These are phyloP conservation scores for Edolisoma coerulescens DNA, from an alignment of 2,113 vertebrate species.

Conservation along the genomic window DNA sequence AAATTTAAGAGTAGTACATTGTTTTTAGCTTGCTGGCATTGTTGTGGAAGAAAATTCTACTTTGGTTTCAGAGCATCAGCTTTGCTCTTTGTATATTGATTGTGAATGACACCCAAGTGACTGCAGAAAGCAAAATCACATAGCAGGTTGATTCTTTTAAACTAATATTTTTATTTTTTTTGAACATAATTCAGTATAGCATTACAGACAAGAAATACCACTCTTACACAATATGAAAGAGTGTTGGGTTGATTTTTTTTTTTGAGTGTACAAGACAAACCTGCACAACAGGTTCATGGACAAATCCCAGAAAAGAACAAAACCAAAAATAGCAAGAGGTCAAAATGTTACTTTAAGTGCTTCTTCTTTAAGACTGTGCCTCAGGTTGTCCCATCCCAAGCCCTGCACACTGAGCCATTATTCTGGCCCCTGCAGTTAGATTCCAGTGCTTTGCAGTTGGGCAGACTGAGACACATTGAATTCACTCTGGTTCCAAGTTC, in stretches of 20 bases:
- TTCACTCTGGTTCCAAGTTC: neutral
- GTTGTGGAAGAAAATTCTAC: neutral
- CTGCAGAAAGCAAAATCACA: neutral
- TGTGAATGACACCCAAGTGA: neutral
- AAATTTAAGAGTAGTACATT: neutral
- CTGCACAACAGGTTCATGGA: neutral
- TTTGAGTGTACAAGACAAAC: neutral
- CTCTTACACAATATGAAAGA: neutral
- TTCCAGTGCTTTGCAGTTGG: conserved; percentile 11
- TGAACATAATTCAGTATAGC: neutral
- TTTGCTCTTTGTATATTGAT: neutral
- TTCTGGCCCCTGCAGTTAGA: neutral
- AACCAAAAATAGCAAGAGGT: neutral
- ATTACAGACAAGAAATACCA: neutral
- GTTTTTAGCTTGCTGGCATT: neutral
- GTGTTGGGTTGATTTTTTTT: neutral
- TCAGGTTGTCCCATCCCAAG: neutral
- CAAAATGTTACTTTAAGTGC: neutral
- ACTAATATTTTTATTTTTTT: neutral
- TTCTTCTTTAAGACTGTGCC: neutral
- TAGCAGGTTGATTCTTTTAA: neutral
- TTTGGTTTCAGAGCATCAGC: neutral
- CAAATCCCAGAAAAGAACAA: neutral
- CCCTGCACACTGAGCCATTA: conserved; percentile 8
- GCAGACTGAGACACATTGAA: neutral